A percentile compares a stretch with the other conserved stretches of the same genome.
These are phyloP conservation scores for Drosophila meridiana DNA, from an alignment of 2,888 invertebrate genomes.

Conservation along the genomic window DNA sequence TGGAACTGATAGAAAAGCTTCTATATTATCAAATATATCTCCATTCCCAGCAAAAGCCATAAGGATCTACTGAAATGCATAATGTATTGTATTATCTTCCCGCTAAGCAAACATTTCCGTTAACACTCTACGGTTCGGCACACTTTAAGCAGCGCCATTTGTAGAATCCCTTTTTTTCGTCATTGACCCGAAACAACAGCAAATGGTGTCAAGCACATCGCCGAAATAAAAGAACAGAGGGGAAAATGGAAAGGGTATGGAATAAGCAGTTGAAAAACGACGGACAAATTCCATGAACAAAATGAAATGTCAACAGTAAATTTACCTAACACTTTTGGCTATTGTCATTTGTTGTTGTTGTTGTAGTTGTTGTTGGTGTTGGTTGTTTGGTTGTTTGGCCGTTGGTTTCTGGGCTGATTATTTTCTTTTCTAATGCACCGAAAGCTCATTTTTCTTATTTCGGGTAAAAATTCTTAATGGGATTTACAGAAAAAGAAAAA, in stretches of 20 bases:
- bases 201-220: conserved; percentile 45
- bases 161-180: conserved; percentile 38
- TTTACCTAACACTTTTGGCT: conserved; percentile 73
- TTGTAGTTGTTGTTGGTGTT: conserved; percentile 9
- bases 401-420: conserved; percentile 70
- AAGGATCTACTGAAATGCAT: not conserved
- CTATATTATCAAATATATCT: not conserved
- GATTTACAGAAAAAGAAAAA: conserved; percentile 57
- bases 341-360: conserved; percentile 57
- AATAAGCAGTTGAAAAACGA: conserved; percentile 40
- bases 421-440: conserved; percentile 77
- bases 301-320: conserved; percentile 81
- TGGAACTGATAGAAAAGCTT: not conserved
- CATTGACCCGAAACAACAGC: conserved; percentile 57
- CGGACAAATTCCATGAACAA: conserved; percentile 75
- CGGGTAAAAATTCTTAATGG: conserved; percentile 76
- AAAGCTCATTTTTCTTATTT: conserved; percentile 80
- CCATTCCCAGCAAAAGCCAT: not conserved
- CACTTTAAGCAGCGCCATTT: conserved; percentile 33
- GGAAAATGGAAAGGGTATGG: conserved; percentile 15
- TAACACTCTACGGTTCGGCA: conserved; percentile 36
- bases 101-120: conserved; percentile 39
- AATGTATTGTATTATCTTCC: conserved; percentile 33
- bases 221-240: conserved; percentile 11
- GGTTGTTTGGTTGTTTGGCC: conserved; percentile 31